Percentiles rank a stretch among this genome's conserved stretches.
Evolutionary conservation across 2,888 invertebrate species (phyloP).

Genomic region (Cybosia mesomella): DNA sequence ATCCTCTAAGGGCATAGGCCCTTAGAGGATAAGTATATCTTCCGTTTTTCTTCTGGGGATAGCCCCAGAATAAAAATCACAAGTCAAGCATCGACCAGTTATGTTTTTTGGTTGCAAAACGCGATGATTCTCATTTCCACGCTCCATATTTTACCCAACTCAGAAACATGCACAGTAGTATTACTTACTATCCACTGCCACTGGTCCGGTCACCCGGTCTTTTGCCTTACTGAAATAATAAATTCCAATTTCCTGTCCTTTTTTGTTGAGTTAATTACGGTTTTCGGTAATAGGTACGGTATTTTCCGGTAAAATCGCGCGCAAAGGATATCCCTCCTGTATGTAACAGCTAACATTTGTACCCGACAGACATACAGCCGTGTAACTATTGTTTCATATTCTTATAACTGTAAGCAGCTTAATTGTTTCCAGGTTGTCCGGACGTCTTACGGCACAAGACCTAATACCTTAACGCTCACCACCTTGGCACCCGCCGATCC

Average conservation of each 20-base stretch:
- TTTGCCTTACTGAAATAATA: too few species aligned
- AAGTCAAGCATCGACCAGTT: too few species aligned
- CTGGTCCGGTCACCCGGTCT: too few species aligned
- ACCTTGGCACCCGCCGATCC: slow-evolving; percentile 74
- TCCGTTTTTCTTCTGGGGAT: too few species aligned
- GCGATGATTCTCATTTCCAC: too few species aligned
- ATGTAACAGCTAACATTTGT: not conserved
- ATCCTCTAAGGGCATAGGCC: too few species aligned
- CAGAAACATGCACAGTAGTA: too few species aligned
- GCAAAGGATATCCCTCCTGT: not conserved
- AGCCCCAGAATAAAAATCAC: too few species aligned
- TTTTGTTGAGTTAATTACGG: not conserved
- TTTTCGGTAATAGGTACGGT: not conserved
- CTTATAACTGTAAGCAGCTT: not conserved
- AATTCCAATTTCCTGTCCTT: not conserved
- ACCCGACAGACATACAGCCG: not conserved
- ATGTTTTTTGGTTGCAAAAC: too few species aligned
- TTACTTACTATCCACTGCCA: too few species aligned
- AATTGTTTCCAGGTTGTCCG: slow-evolving; percentile 69
- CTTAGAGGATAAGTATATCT: too few species aligned
- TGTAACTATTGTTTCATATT: slow-evolving; percentile 2
- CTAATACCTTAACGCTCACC: slow-evolving; percentile 79
- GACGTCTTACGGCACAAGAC: slow-evolving; percentile 74
- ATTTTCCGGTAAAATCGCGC: not conserved
- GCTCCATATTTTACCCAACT: too few species aligned